Evolutionary conservation across 2,113 vertebrate genomes (phyloP).

Genomic region (Proteles cristata): DNA sequence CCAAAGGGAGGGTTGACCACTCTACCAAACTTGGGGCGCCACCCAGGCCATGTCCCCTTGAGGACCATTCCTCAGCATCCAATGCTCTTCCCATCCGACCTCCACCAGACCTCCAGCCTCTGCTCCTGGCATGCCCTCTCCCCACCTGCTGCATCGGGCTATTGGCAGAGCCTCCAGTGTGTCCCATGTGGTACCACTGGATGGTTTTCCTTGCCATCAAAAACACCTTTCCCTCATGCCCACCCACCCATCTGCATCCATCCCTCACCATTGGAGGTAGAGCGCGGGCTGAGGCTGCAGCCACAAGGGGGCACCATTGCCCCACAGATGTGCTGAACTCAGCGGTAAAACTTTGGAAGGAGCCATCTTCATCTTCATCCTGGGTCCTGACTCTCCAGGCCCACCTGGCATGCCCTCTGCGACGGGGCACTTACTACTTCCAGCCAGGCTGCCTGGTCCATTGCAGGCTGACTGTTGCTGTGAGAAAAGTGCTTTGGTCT

Average conservation of each 20-base stretch:
- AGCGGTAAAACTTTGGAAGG: rapidly evolving
- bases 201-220: no score
- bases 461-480: background rate
- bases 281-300: rapidly evolving
- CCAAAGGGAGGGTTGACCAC: background rate
- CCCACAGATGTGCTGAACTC: background rate
- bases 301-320: constrained; percentile 44
- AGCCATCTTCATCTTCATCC: background rate
- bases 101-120: background rate
- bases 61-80: background rate
- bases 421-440: rapidly evolving
- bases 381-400: background rate
- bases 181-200: background rate
- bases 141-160: background rate
- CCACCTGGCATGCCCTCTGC: no score
- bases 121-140: rapidly evolving
- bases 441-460: no score
- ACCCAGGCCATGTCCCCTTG: background rate
- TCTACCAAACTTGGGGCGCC: no score
- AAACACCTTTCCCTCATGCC: background rate
- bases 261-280: rapidly evolving
- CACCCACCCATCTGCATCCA: background rate
- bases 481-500: background rate
- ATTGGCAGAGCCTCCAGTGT: background rate
- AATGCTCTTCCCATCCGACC: background rate